phyloP scores from a whole-genome alignment of 2,888 invertebrate genomes.

The Xestia xanthographa region DNA sequence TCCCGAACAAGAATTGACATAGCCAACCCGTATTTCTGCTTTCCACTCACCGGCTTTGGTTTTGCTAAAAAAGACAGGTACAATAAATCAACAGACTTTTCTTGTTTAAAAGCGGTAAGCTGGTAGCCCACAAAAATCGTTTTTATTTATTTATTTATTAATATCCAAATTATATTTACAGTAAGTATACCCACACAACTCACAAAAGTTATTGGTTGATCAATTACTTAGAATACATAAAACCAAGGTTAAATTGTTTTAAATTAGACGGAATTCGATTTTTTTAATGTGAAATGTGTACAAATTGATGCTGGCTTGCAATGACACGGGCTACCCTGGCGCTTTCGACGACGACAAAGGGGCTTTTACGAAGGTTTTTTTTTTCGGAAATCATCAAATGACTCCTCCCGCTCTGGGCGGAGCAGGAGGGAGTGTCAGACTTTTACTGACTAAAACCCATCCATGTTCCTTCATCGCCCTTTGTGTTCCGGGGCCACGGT shows the following conservation, averaged over 20 bases:
- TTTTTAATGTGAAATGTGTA: background rate
- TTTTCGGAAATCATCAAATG: too few species aligned
- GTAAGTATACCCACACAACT: background rate
- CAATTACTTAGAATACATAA: background rate
- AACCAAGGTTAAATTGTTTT: background rate
- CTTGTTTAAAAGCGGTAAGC: background rate
- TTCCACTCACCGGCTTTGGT: constrained; percentile 67
- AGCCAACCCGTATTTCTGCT: constrained; percentile 83
- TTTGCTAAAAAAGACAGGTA: constrained; percentile 69
- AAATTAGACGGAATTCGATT: background rate
- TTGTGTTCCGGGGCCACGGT: too few species aligned
- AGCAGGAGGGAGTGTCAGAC: too few species aligned
- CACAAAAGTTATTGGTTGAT: background rate
- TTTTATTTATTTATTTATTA: background rate
- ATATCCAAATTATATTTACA: background rate
- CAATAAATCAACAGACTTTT: background rate
- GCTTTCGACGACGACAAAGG: too few species aligned
- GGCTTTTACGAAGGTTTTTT: too few species aligned
- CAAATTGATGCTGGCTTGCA: background rate
- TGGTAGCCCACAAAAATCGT: background rate
- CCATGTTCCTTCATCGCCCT: too few species aligned
- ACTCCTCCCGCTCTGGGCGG: too few species aligned
- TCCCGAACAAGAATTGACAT: constrained; percentile 84
- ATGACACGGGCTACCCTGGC: background rate
- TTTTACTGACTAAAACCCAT: too few species aligned